A percentile compares a stretch with the other conserved stretches of the same genome.
phyloP scores from a whole-genome alignment of 2,113 vertebrate genomes.

The Corythoichthys haematopterus region DNA sequence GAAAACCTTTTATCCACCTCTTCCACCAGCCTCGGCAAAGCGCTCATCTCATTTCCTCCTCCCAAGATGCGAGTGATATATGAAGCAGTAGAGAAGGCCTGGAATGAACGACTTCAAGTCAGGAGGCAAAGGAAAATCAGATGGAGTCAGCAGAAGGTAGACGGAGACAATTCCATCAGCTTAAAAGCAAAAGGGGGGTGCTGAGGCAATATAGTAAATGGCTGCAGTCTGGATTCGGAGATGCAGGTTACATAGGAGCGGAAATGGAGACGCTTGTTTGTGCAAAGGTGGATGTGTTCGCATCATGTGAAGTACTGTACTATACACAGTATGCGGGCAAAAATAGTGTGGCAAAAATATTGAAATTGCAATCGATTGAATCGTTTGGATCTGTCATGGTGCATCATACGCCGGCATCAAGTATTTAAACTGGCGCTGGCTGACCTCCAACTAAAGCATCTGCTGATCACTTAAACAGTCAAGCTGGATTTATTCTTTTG shows the following conservation, averaged over 20 bases:
- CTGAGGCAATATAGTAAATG: slow-evolving; percentile 10
- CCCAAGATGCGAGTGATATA: slow-evolving; percentile 23
- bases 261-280: background rate
- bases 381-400: background rate
- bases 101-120: slow-evolving; percentile 53
- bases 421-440: background rate
- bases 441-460: background rate
- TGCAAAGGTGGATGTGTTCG: background rate
- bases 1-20: slow-evolving; percentile 28
- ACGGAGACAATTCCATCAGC: slow-evolving; percentile 48
- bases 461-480: background rate
- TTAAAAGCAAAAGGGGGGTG: slow-evolving; percentile 26
- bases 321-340: background rate
- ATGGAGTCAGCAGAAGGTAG: slow-evolving; percentile 57
- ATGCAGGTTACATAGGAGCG: background rate
- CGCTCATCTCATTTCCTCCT: slow-evolving; percentile 32
- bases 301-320: background rate
- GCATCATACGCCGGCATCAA: background rate
- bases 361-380: background rate
- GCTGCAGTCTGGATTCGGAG: slow-evolving; percentile 14
- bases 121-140: slow-evolving; percentile 44
- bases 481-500: background rate
- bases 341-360: background rate
- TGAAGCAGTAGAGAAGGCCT: slow-evolving; percentile 7
- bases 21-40: slow-evolving; percentile 37